phyloP scores from a whole-genome alignment of 2,113 vertebrate species.

The Thunnus maccoyii region DNA sequence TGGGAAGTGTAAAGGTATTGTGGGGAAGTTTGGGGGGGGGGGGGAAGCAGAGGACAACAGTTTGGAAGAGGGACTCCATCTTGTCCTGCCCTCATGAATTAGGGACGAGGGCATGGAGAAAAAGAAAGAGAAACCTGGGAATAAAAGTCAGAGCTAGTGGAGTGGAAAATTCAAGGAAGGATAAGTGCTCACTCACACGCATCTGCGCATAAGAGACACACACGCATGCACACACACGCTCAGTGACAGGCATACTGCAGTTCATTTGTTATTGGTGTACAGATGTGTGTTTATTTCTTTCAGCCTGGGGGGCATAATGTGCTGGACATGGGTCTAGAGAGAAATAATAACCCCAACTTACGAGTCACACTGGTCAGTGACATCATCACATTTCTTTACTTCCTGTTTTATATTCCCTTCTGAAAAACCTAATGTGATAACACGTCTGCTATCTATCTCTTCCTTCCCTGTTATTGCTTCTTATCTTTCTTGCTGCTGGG shows the following conservation, averaged over 20 bases:
- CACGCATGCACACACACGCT: conserved; percentile 12
- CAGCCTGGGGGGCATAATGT: conserved; percentile 87
- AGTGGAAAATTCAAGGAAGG: conserved; percentile 66
- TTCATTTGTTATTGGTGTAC: conserved; percentile 17
- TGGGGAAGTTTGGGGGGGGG: not conserved
- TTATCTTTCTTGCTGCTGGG: conserved; percentile 39
- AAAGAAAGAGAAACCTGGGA: conserved; percentile 71
- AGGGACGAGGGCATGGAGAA: conserved; percentile 65
- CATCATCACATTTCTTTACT: conserved; percentile 6
- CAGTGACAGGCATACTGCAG: not conserved
- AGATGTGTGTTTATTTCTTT: conserved; percentile 32
- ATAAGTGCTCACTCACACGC: conserved; percentile 66
- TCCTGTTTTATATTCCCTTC: not conserved
- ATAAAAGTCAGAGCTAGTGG: conserved; percentile 68
- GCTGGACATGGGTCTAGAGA: conserved; percentile 89
- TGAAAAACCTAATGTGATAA: not conserved
- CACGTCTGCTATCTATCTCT: not conserved
- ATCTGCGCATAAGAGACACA: conserved; percentile 17
- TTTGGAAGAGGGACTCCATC: conserved; percentile 54
- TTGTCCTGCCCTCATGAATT: conserved; percentile 69
- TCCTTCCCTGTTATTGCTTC: not conserved
- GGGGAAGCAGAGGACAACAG: conserved; percentile 20
- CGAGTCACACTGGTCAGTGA: conserved; percentile 87
- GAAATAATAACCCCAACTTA: conserved; percentile 77
- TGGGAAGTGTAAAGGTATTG: not conserved